Evolutionary conservation across 2,113 vertebrate genomes (phyloP).

Genomic region (Halcyon malimbica): DNA sequence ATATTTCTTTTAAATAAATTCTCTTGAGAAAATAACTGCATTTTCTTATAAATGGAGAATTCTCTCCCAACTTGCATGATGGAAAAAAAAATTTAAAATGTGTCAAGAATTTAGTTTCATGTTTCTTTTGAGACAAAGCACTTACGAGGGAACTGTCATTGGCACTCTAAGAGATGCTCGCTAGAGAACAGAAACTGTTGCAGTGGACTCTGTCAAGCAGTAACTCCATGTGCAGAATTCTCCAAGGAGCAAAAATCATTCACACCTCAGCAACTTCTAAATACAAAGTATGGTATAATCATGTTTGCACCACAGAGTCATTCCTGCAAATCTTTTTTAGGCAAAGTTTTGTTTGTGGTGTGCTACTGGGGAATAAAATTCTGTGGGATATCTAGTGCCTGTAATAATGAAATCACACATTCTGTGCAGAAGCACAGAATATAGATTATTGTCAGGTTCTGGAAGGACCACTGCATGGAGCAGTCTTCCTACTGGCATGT

Average conservation of each 20-base stretch:
- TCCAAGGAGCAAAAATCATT: neutral
- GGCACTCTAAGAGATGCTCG: neutral
- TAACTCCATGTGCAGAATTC: neutral
- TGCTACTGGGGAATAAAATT: neutral
- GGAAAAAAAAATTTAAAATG: neutral
- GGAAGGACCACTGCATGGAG: neutral
- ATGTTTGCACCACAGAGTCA: neutral
- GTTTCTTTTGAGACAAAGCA: neutral
- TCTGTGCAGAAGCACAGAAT: neutral
- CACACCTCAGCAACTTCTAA: neutral
- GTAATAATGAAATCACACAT: neutral
- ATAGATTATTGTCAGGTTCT: neutral
- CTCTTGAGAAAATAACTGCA: neutral
- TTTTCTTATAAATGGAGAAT: neutral
- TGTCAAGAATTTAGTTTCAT: neutral
- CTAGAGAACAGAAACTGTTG: neutral
- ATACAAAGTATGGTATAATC: neutral
- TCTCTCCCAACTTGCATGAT: neutral
- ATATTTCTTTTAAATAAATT: neutral
- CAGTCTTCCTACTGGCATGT: neutral
- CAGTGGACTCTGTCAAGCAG: neutral
- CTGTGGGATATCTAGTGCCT: neutral
- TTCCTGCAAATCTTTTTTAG: neutral
- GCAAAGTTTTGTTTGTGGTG: neutral
- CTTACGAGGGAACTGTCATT: neutral